Evolutionary conservation across 2,797 vertebrate species (phyloP).

Genomic region (Anolis apletophallus): DNA sequence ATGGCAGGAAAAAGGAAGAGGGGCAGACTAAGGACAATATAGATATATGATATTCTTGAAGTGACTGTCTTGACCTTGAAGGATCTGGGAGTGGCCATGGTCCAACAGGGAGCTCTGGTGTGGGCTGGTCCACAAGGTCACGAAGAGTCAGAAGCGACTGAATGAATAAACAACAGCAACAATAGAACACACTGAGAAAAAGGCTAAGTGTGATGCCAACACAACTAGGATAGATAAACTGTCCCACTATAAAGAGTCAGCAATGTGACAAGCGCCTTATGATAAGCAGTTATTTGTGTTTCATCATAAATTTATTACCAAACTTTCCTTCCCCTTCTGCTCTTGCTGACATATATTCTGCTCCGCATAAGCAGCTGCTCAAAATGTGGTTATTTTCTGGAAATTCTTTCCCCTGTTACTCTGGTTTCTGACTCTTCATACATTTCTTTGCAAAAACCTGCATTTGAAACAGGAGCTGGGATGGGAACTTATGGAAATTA

Average conservation of each 20-base stretch:
- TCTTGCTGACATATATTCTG: conserved; percentile 5
- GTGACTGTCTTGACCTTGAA: too few relatives aligned
- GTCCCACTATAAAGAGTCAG: not conserved
- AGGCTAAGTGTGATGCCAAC: not conserved
- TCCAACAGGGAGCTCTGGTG: too few relatives aligned
- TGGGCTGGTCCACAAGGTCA: too few relatives aligned
- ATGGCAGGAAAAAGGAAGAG: too few relatives aligned
- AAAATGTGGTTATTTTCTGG: not conserved
- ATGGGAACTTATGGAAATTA: conserved; percentile 60
- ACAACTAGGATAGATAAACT: not conserved
- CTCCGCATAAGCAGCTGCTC: conserved; percentile 28
- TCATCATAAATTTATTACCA: not conserved
- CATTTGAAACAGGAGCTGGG: conserved; percentile 36
- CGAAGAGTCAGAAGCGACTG: too few relatives aligned
- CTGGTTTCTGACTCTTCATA: conserved; percentile 41
- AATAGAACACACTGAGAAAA: not conserved
- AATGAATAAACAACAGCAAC: too few relatives aligned
- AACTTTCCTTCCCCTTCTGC: not conserved
- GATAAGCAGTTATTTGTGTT: not conserved
- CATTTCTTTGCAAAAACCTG: conserved; percentile 53
- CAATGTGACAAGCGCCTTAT: not conserved
- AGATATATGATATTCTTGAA: too few relatives aligned
- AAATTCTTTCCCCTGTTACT: conserved; percentile 31
- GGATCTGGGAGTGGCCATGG: too few relatives aligned
- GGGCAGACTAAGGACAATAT: too few relatives aligned